These are phyloP conservation scores for Paraplagusia blochii DNA, from an alignment of 2,113 vertebrate genomes.

Conservation along the genomic window DNA sequence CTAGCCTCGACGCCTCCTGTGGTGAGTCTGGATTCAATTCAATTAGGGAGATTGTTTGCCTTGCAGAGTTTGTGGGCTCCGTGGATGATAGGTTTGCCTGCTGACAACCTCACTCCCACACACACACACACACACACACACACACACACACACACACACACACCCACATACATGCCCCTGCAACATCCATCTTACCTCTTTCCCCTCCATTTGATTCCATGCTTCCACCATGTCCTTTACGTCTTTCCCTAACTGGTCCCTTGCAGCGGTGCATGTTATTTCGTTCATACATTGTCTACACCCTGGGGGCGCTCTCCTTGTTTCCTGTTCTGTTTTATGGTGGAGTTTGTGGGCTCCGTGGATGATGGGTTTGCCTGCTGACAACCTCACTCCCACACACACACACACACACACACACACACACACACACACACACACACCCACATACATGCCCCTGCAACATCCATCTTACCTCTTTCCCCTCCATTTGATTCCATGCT, in stretches of 20 bases:
- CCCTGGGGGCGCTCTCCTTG: neutral
- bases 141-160: conserved; percentile 6
- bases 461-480: conserved; percentile 23
- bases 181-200: conserved; percentile 19
- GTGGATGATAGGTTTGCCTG: conserved; percentile 49
- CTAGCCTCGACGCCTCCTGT: conserved; percentile 43
- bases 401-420: too few relatives aligned
- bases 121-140: conserved; percentile 6
- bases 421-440: conserved; percentile 10
- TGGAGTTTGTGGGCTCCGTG: conserved; percentile 51
- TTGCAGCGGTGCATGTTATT: conserved; percentile 9
- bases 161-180: neutral
- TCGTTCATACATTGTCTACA: conserved; percentile 18
- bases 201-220: conserved; percentile 17
- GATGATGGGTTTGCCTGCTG: conserved; percentile 48
- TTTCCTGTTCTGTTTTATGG: too few relatives aligned
- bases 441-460: neutral
- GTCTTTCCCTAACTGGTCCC: conserved; percentile 26
- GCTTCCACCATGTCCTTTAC: conserved; percentile 1
- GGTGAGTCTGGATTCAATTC: conserved; percentile 64
- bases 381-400: conserved; percentile 4
- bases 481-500: conserved; percentile 12
- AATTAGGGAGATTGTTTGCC: conserved; percentile 72
- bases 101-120: conserved; percentile 5
- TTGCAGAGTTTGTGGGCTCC: conserved; percentile 54